Evolutionary conservation across 1,140 invertebrate genomes (phyloP).

Genomic region (Pomacea maculata): DNA sequence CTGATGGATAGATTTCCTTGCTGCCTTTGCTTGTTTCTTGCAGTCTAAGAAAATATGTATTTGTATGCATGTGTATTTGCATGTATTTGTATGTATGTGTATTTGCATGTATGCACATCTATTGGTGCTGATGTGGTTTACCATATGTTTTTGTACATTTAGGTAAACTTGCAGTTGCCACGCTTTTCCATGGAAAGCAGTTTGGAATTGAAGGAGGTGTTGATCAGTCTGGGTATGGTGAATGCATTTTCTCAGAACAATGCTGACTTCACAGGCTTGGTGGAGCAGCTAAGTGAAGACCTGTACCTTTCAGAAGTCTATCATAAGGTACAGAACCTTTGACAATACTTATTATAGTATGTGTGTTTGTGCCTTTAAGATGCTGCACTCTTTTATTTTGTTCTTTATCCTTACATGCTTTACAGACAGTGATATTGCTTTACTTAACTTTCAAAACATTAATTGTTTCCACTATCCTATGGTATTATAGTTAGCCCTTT

Average conservation of each 20-base stretch:
- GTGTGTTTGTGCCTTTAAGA: no score
- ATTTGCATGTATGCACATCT: neutral
- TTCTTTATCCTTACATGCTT: no score
- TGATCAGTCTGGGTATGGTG: conserved; percentile 68
- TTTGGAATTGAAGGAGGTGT: conserved; percentile 66
- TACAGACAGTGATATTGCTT: no score
- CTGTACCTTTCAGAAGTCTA: neutral
- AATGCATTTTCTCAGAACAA: conserved; percentile 71
- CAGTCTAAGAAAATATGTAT: neutral
- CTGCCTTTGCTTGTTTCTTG: no score
- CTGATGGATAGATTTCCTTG: neutral
- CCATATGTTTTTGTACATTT: neutral
- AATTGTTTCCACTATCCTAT: no score
- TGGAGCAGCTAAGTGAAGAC: conserved; percentile 3
- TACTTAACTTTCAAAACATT: no score
- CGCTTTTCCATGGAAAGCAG: conserved; percentile 75
- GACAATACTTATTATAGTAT: no score
- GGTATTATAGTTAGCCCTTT: no score
- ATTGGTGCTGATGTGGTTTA: neutral
- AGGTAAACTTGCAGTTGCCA: conserved; percentile 44
- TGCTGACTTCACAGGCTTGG: conserved; percentile 71
- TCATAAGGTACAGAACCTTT: no score
- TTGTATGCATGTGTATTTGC: neutral
- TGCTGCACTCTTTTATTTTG: no score
- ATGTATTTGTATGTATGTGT: neutral